Evolutionary conservation across 2,113 vertebrate species (phyloP), one percentile per base, ranked within the genome.

Genomic region (Aptenodytes forsteri): DNA sequence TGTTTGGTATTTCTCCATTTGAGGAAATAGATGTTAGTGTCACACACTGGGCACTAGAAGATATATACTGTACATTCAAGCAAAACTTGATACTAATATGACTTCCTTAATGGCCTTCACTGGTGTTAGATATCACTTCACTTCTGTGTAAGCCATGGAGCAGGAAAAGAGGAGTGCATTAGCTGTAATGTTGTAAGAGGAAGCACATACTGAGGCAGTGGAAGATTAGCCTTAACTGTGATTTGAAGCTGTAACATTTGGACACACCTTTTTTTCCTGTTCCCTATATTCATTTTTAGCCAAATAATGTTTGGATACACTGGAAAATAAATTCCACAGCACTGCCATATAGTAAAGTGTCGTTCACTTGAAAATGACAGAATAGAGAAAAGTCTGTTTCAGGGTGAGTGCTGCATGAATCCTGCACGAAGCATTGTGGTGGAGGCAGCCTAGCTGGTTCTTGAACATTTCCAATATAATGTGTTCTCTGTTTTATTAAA

Each of bases 401-500:
- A 14, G 61, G 8, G 34, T 1, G 29, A 54, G n/a, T 3, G 21
- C 69, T 50, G 30, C 5, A 6, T 3, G 54, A n/a, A 22, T 23
- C 47, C 52, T 12, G 49, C 62, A 13, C 0, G 1, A 36, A 36
- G 34, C 23, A 2, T 10, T 7, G 13, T 2, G 59, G 16, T 21
- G 66, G 62, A 44, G 54, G 75, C 40, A 56, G 46, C 40, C 40
- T 23, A 9, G 47, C 55, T 64, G 36, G 10, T 36, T 83, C 64
- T 77, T 69, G 61, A 50, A 61, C 3, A 0, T 59, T 62, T 79
- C 85, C 97, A 91, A 97, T 29, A 26, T 55, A 36, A 83, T 71
- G 20, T 98, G 52, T 96, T 83, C 47, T 98, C 83, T 98, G 87
- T 96, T 98, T 98, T 94, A 87, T 98, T 96, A 55, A 98, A 99